These are phyloP conservation scores for Alca torda DNA, from an alignment of 2,797 vertebrate genomes.

Conservation along the genomic window DNA sequence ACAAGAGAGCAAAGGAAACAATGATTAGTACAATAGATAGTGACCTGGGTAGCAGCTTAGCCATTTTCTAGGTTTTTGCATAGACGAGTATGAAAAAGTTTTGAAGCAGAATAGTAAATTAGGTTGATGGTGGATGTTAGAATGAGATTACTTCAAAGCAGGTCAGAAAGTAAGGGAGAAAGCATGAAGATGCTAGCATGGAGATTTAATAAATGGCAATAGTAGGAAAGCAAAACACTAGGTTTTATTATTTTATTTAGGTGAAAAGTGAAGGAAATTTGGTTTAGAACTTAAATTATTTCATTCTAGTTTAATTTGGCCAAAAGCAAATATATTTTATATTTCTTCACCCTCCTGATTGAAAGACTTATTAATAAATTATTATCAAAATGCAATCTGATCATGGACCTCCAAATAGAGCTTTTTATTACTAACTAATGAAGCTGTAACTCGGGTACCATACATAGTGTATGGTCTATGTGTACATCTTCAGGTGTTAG, in stretches of 20 bases:
- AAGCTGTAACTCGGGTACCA: neutral
- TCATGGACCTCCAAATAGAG: neutral
- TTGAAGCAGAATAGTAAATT: neutral
- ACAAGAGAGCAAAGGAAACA: neutral
- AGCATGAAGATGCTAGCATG: neutral
- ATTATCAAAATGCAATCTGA: neutral
- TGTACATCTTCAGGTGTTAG: neutral
- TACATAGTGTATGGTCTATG: neutral
- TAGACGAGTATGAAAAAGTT: neutral
- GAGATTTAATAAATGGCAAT: neutral
- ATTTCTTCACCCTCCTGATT: neutral
- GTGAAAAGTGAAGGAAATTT: neutral
- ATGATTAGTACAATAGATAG: neutral
- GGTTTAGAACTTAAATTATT: neutral
- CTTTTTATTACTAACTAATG: neutral
- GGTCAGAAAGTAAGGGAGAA: neutral
- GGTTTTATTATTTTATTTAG: neutral
- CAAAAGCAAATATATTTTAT: neutral
- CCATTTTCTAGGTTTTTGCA: neutral
- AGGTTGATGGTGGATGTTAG: neutral
- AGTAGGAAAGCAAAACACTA: neutral
- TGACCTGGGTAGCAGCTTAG: neutral
- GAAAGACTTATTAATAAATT: neutral
- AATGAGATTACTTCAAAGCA: neutral
- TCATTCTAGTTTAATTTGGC: neutral